Evolutionary conservation across 2,113 vertebrate species (phyloP).

Genomic region (Peromyscus californicus): DNA sequence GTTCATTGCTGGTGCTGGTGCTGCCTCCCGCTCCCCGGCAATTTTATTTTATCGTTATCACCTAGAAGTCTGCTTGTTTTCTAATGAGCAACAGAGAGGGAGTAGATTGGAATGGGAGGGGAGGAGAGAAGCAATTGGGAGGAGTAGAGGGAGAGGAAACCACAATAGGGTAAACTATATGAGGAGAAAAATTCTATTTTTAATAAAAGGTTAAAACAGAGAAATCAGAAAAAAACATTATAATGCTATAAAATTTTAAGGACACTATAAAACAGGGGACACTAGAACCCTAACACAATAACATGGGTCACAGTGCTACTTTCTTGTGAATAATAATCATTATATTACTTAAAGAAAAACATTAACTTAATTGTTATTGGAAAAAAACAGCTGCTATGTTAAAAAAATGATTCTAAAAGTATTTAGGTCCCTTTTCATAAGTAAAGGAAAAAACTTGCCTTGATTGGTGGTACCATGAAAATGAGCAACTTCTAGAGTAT

Average conservation of each 20-base stretch:
- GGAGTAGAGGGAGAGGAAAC: too few relatives aligned
- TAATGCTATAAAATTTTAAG: slow-evolving; percentile 23
- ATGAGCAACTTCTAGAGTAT: neutral
- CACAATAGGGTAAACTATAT: too few relatives aligned
- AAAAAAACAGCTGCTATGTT: slow-evolving; percentile 28
- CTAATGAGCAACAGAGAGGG: neutral
- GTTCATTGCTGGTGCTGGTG: too few relatives aligned
- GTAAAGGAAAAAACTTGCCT: neutral
- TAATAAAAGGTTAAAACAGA: too few relatives aligned
- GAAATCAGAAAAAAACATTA: too few relatives aligned
- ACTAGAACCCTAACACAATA: neutral
- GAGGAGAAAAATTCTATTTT: too few relatives aligned
- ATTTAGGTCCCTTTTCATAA: neutral
- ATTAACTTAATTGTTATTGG: neutral
- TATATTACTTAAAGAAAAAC: neutral
- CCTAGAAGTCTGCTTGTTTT: neutral
- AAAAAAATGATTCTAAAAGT: neutral
- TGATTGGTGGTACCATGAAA: slow-evolving; percentile 24
- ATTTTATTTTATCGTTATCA: too few relatives aligned
- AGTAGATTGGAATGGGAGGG: too few relatives aligned
- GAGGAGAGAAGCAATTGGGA: too few relatives aligned
- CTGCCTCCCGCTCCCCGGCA: too few relatives aligned
- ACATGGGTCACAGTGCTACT: neutral
- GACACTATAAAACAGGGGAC: neutral
- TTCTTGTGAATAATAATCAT: neutral